Evolutionary conservation across 2,888 invertebrate species (phyloP).

Genomic region (Bellardia pandia): DNA sequence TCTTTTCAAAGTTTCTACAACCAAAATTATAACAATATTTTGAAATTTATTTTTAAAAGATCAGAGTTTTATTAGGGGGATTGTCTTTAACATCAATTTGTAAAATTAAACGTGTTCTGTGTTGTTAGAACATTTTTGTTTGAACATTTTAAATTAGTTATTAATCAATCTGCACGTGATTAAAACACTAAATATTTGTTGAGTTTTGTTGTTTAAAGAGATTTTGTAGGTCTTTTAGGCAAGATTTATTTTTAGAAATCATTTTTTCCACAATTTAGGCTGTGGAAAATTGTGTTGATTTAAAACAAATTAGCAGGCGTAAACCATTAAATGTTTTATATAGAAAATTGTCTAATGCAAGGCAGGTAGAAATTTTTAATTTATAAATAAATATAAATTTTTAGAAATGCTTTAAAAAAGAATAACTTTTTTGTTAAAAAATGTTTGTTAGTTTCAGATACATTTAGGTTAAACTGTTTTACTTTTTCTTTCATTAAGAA

Average conservation of each 20-base stretch:
- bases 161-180: not conserved
- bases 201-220: not conserved
- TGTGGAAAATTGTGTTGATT: too few relatives aligned
- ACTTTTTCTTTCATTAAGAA: too few relatives aligned
- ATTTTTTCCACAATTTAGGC: too few relatives aligned
- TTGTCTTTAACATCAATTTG: not conserved
- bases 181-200: constrained; percentile 1
- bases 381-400: too few relatives aligned
- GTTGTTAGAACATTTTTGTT: not conserved
- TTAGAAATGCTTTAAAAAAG: too few relatives aligned
- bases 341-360: too few relatives aligned
- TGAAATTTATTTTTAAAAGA: not conserved
- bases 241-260: not conserved
- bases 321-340: too few relatives aligned
- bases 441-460: too few relatives aligned
- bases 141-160: not conserved
- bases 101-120: not conserved
- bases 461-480: too few relatives aligned
- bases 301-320: too few relatives aligned
- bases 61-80: not conserved
- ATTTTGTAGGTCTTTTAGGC: not conserved
- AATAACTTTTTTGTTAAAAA: too few relatives aligned
- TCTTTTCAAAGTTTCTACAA: not conserved
- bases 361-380: too few relatives aligned
- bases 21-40: constrained; percentile 3